phyloP scores from a whole-genome alignment of 2,797 vertebrate species.

The Myotis pilosus region DNA sequence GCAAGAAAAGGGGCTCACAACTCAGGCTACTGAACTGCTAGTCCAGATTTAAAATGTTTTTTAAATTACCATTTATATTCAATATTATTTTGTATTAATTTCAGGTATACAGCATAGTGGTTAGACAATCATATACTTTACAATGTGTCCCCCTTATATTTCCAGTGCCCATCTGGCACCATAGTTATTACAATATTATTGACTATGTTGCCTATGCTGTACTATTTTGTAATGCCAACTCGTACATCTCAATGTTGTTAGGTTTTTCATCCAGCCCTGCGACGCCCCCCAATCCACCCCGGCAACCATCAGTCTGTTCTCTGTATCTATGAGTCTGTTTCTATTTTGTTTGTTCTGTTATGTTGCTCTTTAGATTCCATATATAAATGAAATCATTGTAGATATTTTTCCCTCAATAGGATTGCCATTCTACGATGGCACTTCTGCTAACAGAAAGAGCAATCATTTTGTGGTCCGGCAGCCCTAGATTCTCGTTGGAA shows the following conservation, averaged over 20 bases:
- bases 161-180: neutral
- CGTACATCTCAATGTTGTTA: neutral
- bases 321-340: neutral
- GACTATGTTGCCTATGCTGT: neutral
- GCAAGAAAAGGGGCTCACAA: neutral
- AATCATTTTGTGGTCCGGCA: neutral
- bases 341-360: neutral
- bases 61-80: neutral
- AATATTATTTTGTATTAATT: neutral
- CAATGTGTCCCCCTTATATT: neutral
- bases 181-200: neutral
- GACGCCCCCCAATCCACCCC: fast-evolving
- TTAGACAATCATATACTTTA: neutral
- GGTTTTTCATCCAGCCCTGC: no score
- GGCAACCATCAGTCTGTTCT: neutral
- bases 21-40: neutral
- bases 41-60: neutral
- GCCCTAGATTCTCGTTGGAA: neutral
- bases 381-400: neutral
- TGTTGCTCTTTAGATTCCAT: neutral
- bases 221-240: neutral
- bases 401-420: neutral
- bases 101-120: neutral
- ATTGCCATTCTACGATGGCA: neutral
- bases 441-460: neutral